These are phyloP conservation scores for Typhlomys cinereus DNA, from an alignment of 2,113 vertebrate species.

Conservation along the genomic window DNA sequence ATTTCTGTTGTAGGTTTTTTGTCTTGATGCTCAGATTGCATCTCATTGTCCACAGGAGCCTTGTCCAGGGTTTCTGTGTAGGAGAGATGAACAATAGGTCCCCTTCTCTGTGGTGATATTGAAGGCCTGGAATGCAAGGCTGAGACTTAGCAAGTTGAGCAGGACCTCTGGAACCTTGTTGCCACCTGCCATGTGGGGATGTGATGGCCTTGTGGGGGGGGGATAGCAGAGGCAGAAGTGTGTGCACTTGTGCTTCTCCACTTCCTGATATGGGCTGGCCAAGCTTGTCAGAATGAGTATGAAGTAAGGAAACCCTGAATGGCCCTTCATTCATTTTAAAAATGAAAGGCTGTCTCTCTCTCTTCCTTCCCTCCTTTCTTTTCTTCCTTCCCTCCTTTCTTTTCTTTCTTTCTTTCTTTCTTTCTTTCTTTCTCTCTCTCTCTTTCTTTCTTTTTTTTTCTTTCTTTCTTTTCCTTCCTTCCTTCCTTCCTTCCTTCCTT, in stretches of 20 bases:
- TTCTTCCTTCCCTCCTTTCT: too few relatives aligned
- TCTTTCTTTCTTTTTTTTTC: too few relatives aligned
- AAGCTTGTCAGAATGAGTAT: not conserved
- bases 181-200: accelerated
- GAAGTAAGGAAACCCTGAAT: not conserved
- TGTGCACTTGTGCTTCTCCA: not conserved
- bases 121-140: not conserved
- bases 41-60: not conserved
- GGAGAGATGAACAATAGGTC: not conserved
- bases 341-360: not conserved
- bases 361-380: too few relatives aligned
- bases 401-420: too few relatives aligned
- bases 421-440: too few relatives aligned
- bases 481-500: too few relatives aligned
- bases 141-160: not conserved
- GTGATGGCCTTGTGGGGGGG: too few relatives aligned
- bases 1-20: not conserved
- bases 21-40: not conserved
- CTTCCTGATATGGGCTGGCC: not conserved
- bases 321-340: not conserved
- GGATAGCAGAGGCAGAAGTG: not conserved
- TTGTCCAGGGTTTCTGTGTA: not conserved
- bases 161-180: not conserved
- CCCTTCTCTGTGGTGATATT: not conserved
- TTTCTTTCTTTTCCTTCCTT: too few relatives aligned